phyloP scores from a whole-genome alignment of 2,888 invertebrate genomes.

The Tillus elongatus region DNA sequence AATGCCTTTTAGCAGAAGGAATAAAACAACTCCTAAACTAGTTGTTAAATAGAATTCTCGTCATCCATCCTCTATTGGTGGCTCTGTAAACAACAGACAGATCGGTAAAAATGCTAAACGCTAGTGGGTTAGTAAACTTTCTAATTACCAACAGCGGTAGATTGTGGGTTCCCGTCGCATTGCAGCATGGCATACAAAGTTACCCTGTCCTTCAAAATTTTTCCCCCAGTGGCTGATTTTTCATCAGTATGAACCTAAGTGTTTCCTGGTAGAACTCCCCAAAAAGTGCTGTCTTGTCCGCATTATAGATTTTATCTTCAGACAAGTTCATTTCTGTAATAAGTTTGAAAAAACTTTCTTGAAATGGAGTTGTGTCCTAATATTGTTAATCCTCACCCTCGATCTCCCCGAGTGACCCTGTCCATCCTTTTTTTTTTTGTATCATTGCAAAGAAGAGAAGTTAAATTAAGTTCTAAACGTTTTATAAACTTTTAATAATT shows the following conservation, averaged over 20 bases:
- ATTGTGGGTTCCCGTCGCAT: constrained; percentile 25
- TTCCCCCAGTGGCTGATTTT: constrained; percentile 19
- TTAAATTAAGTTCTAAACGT: too few relatives aligned
- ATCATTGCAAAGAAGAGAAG: too few relatives aligned
- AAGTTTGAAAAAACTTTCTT: constrained; percentile 4
- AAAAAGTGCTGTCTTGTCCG: constrained; percentile 22
- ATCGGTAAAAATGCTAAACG: constrained; percentile 21
- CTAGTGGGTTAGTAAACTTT: constrained; percentile 24
- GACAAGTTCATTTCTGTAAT: constrained; percentile 1
- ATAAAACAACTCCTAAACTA: constrained; percentile 10
- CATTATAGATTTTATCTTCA: constrained; percentile 21
- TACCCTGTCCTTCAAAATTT: constrained; percentile 23
- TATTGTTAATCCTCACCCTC: too few relatives aligned
- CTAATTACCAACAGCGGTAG: constrained; percentile 24
- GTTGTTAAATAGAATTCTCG: constrained; percentile 7
- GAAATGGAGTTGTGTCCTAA: constrained; percentile 5
- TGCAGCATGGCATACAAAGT: constrained; percentile 26
- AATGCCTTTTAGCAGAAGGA: constrained; percentile 6
- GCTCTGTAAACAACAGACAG: constrained; percentile 8
- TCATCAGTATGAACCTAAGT: constrained; percentile 17
- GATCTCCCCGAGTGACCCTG: too few relatives aligned
- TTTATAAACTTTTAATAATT: too few relatives aligned
- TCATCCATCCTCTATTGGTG: constrained; percentile 11
- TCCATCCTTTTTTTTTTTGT: too few relatives aligned
- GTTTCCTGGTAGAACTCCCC: constrained; percentile 20